Evolutionary conservation across 2,113 vertebrate genomes (phyloP).

Genomic region (Ailurus styani): DNA sequence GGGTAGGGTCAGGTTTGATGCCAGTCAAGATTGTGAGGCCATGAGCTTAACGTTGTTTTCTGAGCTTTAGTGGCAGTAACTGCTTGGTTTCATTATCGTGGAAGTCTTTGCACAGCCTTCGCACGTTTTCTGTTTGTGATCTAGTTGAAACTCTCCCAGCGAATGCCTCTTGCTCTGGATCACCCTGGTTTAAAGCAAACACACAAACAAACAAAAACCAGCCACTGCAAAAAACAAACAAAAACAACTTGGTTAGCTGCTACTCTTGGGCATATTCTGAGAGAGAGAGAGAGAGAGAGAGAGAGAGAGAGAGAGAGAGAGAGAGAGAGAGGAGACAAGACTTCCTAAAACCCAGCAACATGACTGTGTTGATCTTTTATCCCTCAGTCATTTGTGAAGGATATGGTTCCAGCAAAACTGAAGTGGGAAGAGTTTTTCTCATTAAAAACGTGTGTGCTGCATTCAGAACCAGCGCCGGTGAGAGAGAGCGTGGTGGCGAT

Average conservation of each 20-base stretch:
- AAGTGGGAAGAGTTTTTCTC: not conserved
- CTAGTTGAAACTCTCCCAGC: conserved; percentile 20
- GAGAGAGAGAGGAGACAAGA: not conserved
- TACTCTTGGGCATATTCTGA: not conserved
- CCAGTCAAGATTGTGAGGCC: not conserved
- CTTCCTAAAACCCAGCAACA: not conserved
- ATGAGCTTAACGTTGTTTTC: not conserved
- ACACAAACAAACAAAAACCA: not conserved
- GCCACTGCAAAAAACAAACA: not conserved
- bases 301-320: not conserved
- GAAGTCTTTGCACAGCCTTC: not conserved
- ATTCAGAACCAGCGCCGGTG: not conserved
- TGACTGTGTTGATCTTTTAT: not conserved
- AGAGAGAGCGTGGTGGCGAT: fast-evolving
- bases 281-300: not conserved
- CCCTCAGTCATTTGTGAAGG: not conserved
- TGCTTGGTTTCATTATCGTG: not conserved
- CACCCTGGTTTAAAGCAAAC: conserved; percentile 12
- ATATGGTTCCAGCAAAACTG: not conserved
- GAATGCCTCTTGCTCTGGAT: conserved; percentile 11
- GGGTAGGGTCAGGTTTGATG: not conserved
- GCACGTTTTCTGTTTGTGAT: conserved; percentile 13
- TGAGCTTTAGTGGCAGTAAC: not conserved
- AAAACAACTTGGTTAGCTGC: not conserved
- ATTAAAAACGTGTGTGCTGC: not conserved